Evolutionary conservation across 2,888 invertebrate genomes (phyloP), one percentile per base, ranked within the genome.

Genomic region (Hyposoter dolosus): DNA sequence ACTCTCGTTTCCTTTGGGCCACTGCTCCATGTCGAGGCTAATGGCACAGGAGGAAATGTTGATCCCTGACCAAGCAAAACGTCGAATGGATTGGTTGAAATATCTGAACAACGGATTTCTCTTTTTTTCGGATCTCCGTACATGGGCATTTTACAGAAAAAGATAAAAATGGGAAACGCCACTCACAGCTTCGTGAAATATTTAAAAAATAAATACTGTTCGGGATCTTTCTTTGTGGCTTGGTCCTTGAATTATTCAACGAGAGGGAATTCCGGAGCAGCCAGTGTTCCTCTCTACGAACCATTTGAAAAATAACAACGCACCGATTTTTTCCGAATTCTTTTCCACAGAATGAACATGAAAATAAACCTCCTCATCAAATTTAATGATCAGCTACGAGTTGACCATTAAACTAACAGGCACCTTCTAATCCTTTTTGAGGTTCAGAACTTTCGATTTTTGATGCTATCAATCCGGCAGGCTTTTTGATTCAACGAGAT

Each of bases 1-100:
- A 9, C 23, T 23, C 19, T 23, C 23, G 15, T 23, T 53, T 35
- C 53, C 53, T 28, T 40, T n/a, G 7, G 23, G 28, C 23, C 56
- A 12, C 12, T 32, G 45, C 6, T n/a, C 47, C 19, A 35, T 71
- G 17, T 56, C 15, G 72, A 69, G 69, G 74, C 47, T 82, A 82
- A 85, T 85, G 82, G 68, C 60, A 82, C 78, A 74, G 74, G 77
- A 65, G 74, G 68, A 28, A 78, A 85, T 85, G 75, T 85, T 82
- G 78, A 79, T 85, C 45, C 43, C 71, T 53, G 68, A 65, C 82
- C 75, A 65, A 69, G 78, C 53, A 45, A 78, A 71, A 63, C 63
- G 50, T 47, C 50, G 68, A 82, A 60, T 50, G 50, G 35, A 43
- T 76, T 47, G 19, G 10, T 40, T 23, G 56, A 77, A 47, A 74